These are phyloP conservation scores for Neopipo cinnamomea DNA, from an alignment of 2,113 vertebrate genomes.

Conservation along the genomic window DNA sequence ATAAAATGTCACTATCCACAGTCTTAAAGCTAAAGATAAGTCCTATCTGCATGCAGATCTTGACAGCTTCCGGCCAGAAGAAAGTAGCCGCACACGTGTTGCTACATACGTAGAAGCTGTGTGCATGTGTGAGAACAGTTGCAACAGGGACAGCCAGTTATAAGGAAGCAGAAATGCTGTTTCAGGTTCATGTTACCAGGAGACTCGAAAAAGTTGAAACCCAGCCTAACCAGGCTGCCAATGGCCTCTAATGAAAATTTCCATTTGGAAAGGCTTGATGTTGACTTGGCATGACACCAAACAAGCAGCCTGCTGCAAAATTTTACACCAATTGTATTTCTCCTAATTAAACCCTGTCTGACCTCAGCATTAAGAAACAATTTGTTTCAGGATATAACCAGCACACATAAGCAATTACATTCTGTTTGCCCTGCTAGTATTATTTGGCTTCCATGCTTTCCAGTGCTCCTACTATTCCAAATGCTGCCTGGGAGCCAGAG, in stretches of 20 bases:
- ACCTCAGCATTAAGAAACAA: slow-evolving; percentile 95
- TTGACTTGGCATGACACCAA: slow-evolving; percentile 86
- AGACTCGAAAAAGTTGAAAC: slow-evolving; percentile 73
- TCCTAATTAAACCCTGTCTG: slow-evolving; percentile 96
- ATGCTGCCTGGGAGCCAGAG: slow-evolving; percentile 40
- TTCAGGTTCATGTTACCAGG: slow-evolving; percentile 73
- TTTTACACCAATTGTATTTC: slow-evolving; percentile 95
- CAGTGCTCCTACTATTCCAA: slow-evolving; percentile 49
- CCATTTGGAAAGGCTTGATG: slow-evolving; percentile 80
- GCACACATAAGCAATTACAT: slow-evolving; percentile 90
- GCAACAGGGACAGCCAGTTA: slow-evolving; percentile 60
- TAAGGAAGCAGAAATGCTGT: slow-evolving; percentile 66
- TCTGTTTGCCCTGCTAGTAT: slow-evolving; percentile 88
- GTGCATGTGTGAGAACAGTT: slow-evolving; percentile 35
- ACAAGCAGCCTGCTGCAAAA: slow-evolving; percentile 80
- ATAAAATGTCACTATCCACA: neutral
- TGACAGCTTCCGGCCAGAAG: neutral
- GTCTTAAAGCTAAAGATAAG: neutral
- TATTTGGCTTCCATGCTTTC: slow-evolving; percentile 79
- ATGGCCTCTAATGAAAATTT: slow-evolving; percentile 83
- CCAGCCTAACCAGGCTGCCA: slow-evolving; percentile 77
- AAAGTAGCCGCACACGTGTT: neutral
- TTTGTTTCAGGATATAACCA: slow-evolving; percentile 92
- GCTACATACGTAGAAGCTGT: neutral
- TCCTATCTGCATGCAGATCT: neutral